Conservation (phyloP, 1,140 invertebrate genomes). For the Diabrotica virgifera region DNA sequence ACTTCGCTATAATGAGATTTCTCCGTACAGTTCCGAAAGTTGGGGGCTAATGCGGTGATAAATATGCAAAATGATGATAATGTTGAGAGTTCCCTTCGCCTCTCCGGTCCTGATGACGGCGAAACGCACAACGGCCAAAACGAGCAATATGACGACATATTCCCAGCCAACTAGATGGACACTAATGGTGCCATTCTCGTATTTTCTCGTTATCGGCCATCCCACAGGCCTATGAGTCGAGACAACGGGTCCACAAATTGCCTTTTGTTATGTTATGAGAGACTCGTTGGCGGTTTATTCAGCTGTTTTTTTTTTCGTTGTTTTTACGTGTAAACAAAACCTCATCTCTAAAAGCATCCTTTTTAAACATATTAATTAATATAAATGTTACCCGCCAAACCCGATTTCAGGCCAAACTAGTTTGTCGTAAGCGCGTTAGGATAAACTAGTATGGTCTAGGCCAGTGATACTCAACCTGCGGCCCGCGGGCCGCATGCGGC, state of each 20-base stretch:
- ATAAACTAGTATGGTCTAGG: too few species aligned
- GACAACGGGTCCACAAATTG: not conserved
- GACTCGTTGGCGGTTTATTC: not conserved
- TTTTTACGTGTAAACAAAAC: not conserved
- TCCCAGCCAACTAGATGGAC: conserved; percentile 1
- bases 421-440: too few species aligned
- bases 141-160: not conserved
- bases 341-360: too few species aligned
- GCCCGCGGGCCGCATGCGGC: too few species aligned
- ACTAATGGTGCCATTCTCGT: not conserved
- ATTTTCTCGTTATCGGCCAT: not conserved
- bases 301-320: not conserved
- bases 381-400: too few species aligned
- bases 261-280: not conserved
- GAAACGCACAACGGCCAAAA: not conserved
- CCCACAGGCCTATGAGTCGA: not conserved
- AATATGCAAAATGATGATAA: conserved; percentile 1
- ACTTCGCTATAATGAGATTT: not conserved
- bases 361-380: too few species aligned
- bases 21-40: not conserved
- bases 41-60: not conserved
- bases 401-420: too few species aligned
- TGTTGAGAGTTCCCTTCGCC: not conserved
- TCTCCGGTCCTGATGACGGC: not conserved
- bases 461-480: too few species aligned